Evolutionary conservation across 1,140 invertebrate genomes (phyloP).

Genomic region (Drosophila insularis): DNA sequence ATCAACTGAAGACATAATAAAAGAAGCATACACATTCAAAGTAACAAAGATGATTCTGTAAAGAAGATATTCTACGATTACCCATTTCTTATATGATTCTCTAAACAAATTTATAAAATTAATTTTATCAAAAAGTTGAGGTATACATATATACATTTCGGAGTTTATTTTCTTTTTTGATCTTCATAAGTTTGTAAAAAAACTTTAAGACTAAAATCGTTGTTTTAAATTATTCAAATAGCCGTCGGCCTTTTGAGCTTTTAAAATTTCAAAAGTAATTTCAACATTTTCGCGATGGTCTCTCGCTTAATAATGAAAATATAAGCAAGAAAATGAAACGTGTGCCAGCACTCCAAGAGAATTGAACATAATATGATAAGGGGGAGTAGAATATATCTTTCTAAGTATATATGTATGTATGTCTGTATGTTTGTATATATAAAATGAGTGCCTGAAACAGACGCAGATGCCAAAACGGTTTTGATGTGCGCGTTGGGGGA

Average conservation of each 20-base stretch:
- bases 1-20: background rate
- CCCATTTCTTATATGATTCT: background rate
- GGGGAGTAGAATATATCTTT: background rate
- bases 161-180: background rate
- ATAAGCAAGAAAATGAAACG: background rate
- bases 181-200: background rate
- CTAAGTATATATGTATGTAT: background rate
- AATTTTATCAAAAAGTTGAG: background rate
- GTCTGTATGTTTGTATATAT: background rate
- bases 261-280: constrained; percentile 19
- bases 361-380: background rate
- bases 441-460: constrained; percentile 9
- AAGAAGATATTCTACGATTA: too few species aligned
- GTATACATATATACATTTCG: background rate
- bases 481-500: constrained; percentile 12
- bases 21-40: too few species aligned
- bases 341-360: background rate
- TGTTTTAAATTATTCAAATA: constrained; percentile 16
- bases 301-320: constrained; percentile 1
- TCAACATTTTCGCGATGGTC: background rate
- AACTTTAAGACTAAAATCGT: background rate
- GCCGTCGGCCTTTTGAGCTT: constrained; percentile 9
- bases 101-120: background rate
- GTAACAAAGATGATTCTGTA: background rate
- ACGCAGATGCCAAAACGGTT: constrained; percentile 5